These are phyloP conservation scores for Anthopleura sola DNA, from an alignment of 64 coral and sea anemone species.

Conservation along the genomic window DNA sequence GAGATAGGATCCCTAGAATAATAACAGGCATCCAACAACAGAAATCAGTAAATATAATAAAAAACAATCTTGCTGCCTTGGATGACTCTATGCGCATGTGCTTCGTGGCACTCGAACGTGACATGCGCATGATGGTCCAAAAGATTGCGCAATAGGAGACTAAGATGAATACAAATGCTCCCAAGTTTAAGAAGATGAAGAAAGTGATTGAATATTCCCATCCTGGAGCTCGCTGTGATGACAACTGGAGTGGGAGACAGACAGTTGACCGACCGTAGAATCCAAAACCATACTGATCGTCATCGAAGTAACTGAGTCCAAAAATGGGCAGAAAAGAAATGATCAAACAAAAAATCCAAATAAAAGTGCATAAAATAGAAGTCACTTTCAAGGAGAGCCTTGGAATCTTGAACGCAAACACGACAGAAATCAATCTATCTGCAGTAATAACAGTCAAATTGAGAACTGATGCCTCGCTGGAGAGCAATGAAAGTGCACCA, in stretches of 20 bases:
- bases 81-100: conserved; percentile 20
- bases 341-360: conserved; percentile 6
- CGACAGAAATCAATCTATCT: conserved; percentile 24
- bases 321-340: conserved; percentile 7
- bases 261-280: conserved; percentile 26
- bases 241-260: conserved; percentile 26
- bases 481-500: conserved; percentile 25
- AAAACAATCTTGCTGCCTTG: conserved; percentile 4
- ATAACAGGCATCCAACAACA: conserved; percentile 29
- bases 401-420: conserved; percentile 19
- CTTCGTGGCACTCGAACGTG: background rate
- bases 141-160: background rate
- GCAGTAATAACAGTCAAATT: conserved; percentile 14
- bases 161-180: background rate
- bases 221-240: background rate
- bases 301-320: background rate
- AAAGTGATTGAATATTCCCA: background rate
- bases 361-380: background rate
- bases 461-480: conserved; percentile 24
- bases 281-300: background rate
- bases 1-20: conserved; percentile 3
- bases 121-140: background rate
- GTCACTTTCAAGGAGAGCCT: background rate
- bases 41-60: conserved; percentile 29
- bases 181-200: background rate